Base-by-base conservation (phyloP, 37 sponge, comb jelly and placozoan species). In the Theonella swinhoei region DNA sequence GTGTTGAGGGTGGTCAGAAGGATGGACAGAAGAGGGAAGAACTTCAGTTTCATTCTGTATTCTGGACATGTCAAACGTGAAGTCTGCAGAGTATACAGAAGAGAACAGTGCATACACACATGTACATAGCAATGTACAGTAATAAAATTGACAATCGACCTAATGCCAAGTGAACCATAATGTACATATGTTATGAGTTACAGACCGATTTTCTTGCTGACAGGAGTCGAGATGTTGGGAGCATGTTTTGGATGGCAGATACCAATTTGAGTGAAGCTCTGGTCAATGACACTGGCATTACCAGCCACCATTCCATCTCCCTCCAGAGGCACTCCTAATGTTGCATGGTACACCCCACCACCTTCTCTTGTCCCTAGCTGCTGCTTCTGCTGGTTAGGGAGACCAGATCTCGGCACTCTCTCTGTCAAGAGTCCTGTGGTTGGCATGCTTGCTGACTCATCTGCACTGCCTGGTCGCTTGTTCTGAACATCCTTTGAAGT, bases 231-330 rank as follows among this genome's bases (percentile, higher is more conserved):
- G 72, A 36, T 71, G 72, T n/a, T 33, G 39, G 36, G 37, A 71
- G 39, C 36, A 25, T 36, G 33, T 8, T 71, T 71, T 0, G 72
- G 72, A 35, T 71, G 72, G 36, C 35, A 35, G 72, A 71, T 71
- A 35, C 72, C 72, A 71, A 71, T 35, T 20, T 71, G 72, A 17
- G 72, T 71, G 72, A 71, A 71, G 72, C 72, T 71, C 37, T 33
- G 37, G 22, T 71, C 72, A 71, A 71, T 35, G n/a, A 33, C n/a
- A 35, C 72, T 71, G 36, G 35, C 30, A 35, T 71, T 71, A 31
- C 37, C 39, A 38, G n/a, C 37, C 19, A 32, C 72, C 72, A 71
- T 71, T 14, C 54, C 54, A 47, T 17, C 54, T 47, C 54, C 54
- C 54, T 47, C 54, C 37, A 71, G 36, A 20, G 72, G 72, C 0